Conservation (phyloP, 2,888 invertebrate genomes). For the Apoderus coryli region DNA sequence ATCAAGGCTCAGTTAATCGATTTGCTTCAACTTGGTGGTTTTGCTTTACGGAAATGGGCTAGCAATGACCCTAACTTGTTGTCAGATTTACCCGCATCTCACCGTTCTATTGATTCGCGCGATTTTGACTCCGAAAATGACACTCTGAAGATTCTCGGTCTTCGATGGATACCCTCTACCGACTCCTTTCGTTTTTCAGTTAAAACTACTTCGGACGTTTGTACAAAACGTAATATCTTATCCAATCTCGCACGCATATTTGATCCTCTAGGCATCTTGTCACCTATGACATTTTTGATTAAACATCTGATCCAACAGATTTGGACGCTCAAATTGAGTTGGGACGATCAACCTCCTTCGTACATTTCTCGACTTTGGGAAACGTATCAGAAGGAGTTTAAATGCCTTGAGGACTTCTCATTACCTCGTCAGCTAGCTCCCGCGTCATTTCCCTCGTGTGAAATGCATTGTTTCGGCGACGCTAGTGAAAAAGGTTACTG, state of each 20-base stretch:
- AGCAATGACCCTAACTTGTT: not conserved
- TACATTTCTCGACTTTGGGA: no score
- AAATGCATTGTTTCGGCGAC: no score
- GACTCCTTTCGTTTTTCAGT: not conserved
- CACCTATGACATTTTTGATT: not conserved
- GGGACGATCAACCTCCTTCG: no score
- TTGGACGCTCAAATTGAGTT: no score
- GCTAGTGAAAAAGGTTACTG: no score
- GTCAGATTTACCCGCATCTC: not conserved
- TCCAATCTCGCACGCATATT: slow-evolving; percentile 2
- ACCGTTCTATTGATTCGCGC: not conserved
- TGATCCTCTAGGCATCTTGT: slow-evolving; percentile 1
- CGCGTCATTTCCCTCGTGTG: no score
- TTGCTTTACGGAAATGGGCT: not conserved
- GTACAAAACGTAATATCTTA: not conserved
- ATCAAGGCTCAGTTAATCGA: not conserved
- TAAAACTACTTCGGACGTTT: not conserved
- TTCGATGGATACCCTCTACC: not conserved
- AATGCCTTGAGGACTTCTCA: no score
- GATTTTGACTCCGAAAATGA: not conserved
- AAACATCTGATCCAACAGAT: no score
- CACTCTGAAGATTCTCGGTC: slow-evolving; percentile 1
- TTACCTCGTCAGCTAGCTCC: no score
- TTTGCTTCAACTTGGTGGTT: not conserved
- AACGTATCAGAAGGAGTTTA: no score